Evolutionary conservation across 2,797 vertebrate species (phyloP), one percentile per base, ranked within the genome.

Genomic region (Micrastur ruficollis): DNA sequence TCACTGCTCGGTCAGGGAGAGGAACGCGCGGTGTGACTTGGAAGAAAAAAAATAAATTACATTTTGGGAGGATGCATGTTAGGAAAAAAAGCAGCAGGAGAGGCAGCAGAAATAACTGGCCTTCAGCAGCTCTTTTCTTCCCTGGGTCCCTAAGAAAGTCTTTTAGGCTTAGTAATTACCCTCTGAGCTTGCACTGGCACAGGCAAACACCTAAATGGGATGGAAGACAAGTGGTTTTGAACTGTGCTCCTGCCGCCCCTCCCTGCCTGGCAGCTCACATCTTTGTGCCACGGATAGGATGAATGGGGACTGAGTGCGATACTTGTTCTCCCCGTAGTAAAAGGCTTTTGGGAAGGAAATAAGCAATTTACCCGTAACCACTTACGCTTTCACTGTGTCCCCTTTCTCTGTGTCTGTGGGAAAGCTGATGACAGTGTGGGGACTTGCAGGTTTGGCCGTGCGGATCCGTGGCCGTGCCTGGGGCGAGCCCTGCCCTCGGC

Each of bases 351-450:
- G 70, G 71, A 61, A 38, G 18, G 52, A 23, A 55, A 63, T 2
- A 7, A 55, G 32, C 38, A 6, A 2, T 53, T 53, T 9, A 1
- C 12, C 3, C n/a, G 34, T 8, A 12, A 12, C 11, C 46, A 2
- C 26, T 61, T 0, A 0, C 4, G 75, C 70, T 76, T 42, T 47
- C 2, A 0, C 55, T 2, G 9, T 3, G n/a, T 12, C 5, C 56
- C 38, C 9, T 34, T 31, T 46, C 49, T 32, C 38, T 0, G 0
- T 7, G 14, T 26, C 47, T 29, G 4, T 3, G 42, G 73, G 27
- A 32, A 4, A 8, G 62, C 62, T 13, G 78, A 0, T 16, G 80
- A 2, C 31, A 17, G 38, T 0, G 14, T 8, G 53, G 25, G 18
- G 9, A 4, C 20, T 26, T 4, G 72, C 55, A 44, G 66, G 32